Evolutionary conservation across 2,113 vertebrate genomes (phyloP), one percentile per base, ranked within the genome.

Genomic region (Paramisgurnus dabryanus): DNA sequence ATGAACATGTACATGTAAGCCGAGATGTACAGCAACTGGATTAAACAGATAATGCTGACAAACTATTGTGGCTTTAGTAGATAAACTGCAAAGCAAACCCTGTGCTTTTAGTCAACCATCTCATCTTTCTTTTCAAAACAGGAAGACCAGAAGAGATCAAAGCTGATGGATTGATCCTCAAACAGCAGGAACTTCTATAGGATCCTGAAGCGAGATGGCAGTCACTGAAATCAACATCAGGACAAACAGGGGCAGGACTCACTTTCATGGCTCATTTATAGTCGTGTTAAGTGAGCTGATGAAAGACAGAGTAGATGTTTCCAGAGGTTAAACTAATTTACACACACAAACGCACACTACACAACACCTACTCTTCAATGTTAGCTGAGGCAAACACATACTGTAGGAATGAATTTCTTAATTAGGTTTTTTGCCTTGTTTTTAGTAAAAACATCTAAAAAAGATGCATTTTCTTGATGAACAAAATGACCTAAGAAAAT

Each of bases 131-230:
- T 50, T 60, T 40, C 7, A 77, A 68, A 69, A 82, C 82, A 70
- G 17, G n/a, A 50, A 69, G 69, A 72, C 49, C 27, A 39, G 5
- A 11, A 88, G 63, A 2, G 45, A 76, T 65, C 45, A 74, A 69
- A 83, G 81, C 77, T 61, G 76, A 34, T 76, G 45, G 40, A 77
- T 55, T 70, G 80, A 71, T 66, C 64, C 73, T 81, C 39, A 78
- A 55, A 80, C 85, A 78, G 72, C 45, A 69, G 45, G n/a, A 3
- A 27, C 34, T 50, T 47, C 45, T 7, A 53, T 4, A 9, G 4
- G 6, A 69, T 4, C 8, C 9, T 18, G 3, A 45, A 17, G 43
- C 3, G 64, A 3, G 15, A n/a, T 8, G 34, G 7, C 65, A 47
- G n/a, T 10, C 7, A 10, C 68, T 22, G 18, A 71, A 69, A 72